Conservation (phyloP, 2,113 vertebrate genomes). For the Sialia sialis region DNA sequence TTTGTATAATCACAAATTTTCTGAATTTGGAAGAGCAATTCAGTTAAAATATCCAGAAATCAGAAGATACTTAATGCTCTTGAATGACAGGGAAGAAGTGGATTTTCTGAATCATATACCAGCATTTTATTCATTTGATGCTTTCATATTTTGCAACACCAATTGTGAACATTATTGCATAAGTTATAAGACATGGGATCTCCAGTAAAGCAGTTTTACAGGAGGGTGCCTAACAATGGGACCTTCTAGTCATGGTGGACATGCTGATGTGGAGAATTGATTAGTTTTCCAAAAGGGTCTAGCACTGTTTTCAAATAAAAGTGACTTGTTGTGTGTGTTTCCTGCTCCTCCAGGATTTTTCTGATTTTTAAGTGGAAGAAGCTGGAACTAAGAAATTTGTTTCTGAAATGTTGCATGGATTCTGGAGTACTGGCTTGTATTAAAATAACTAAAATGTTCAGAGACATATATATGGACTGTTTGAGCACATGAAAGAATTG, state of each 20-base stretch:
- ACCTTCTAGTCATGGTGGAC: not conserved
- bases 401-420: not conserved
- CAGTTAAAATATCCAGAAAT: not conserved
- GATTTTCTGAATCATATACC: not conserved
- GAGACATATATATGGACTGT: not conserved
- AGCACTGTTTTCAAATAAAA: not conserved
- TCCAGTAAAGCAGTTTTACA: not conserved
- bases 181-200: rapidly evolving
- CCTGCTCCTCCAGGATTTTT: not conserved
- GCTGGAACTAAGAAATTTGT: not conserved
- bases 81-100: not conserved
- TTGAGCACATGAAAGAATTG: not conserved
- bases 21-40: not conserved
- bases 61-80: not conserved
- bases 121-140: not conserved
- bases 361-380: not conserved
- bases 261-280: not conserved
- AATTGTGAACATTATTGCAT: not conserved
- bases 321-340: not conserved
- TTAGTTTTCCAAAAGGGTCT: not conserved
- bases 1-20: not conserved
- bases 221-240: not conserved
- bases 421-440: not conserved
- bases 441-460: not conserved
- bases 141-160: not conserved